phyloP scores from a whole-genome alignment of 2,113 vertebrate genomes.

The Semnornis frantzii region DNA sequence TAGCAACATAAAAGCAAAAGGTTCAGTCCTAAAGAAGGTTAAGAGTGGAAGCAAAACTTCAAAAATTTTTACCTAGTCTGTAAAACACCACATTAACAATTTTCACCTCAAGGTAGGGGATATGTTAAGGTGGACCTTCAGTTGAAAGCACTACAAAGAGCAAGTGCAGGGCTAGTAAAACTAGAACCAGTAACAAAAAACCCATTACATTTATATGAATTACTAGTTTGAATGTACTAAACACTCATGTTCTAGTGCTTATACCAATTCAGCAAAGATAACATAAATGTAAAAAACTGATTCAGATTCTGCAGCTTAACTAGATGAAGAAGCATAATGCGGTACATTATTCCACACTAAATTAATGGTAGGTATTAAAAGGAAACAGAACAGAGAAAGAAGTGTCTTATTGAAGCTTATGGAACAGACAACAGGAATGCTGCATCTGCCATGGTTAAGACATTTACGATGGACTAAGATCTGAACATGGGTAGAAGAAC shows the following conservation, averaged over 20 bases:
- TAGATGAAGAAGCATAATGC: neutral
- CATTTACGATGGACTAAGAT: too few species aligned
- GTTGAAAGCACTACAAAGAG: neutral
- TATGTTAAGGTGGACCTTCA: neutral
- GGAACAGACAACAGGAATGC: neutral
- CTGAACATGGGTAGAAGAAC: neutral
- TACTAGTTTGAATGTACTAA: neutral
- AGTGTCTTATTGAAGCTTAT: neutral
- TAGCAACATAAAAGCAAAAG: neutral
- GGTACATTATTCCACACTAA: neutral
- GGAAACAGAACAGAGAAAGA: neutral
- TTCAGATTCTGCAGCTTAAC: neutral
- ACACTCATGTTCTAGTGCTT: neutral
- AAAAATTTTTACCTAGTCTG: neutral
- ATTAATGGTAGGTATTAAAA: neutral
- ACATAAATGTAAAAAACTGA: neutral
- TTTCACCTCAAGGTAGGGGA: neutral
- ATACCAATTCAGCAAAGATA: neutral
- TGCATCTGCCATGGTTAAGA: neutral
- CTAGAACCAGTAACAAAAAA: neutral
- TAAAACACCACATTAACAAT: neutral
- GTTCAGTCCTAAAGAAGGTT: neutral
- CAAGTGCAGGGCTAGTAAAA: neutral
- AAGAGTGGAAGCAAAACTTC: neutral
- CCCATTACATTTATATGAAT: neutral